Evolutionary conservation across 1,140 invertebrate species (phyloP).

Genomic region (Coboldia fuscipes): DNA sequence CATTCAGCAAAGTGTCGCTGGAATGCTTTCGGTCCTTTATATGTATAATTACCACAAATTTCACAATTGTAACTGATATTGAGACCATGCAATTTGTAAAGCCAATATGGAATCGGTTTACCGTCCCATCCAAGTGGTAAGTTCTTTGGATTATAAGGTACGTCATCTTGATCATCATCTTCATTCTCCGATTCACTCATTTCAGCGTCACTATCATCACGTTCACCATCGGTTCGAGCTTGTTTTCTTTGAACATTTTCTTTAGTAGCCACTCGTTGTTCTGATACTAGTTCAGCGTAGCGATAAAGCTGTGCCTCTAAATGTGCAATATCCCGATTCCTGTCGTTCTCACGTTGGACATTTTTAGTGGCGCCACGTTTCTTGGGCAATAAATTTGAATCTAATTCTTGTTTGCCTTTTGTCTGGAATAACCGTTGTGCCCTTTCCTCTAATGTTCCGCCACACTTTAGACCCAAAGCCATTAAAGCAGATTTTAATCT

Average conservation of each 20-base stretch:
- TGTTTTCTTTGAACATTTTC: slow-evolving; percentile 98
- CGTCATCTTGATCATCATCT: slow-evolving; percentile 78
- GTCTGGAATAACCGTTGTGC: slow-evolving; percentile 89
- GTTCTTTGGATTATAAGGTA: slow-evolving; percentile 99
- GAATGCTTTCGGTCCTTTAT: slow-evolving; percentile 99
- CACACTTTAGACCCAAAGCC: slow-evolving; percentile 95
- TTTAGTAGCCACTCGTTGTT: slow-evolving; percentile 74
- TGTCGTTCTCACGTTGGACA: slow-evolving; percentile 40
- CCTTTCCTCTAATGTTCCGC: slow-evolving; percentile 90
- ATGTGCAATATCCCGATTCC: slow-evolving; percentile 60
- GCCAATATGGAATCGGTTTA: slow-evolving; percentile 98
- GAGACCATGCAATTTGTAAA: slow-evolving; percentile 96
- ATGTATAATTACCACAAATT: slow-evolving; percentile 98
- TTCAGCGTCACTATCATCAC: slow-evolving; percentile 82
- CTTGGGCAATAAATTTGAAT: slow-evolving; percentile 79
- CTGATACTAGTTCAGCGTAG: slow-evolving; percentile 58
- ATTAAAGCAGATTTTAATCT: slow-evolving; percentile 92
- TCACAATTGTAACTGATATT: slow-evolving; percentile 99
- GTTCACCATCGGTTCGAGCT: slow-evolving; percentile 84
- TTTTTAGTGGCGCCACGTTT: slow-evolving; percentile 45
- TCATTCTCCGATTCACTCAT: slow-evolving; percentile 74
- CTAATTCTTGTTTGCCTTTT: slow-evolving; percentile 80
- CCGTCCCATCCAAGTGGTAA: slow-evolving; percentile 98
- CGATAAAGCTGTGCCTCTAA: slow-evolving; percentile 80
- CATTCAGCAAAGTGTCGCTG: slow-evolving; percentile 99